Percentiles rank a stretch among this genome's conserved stretches.
phyloP scores from a whole-genome alignment of 2,888 invertebrate genomes.

The Scelioninae gen. 1 region DNA sequence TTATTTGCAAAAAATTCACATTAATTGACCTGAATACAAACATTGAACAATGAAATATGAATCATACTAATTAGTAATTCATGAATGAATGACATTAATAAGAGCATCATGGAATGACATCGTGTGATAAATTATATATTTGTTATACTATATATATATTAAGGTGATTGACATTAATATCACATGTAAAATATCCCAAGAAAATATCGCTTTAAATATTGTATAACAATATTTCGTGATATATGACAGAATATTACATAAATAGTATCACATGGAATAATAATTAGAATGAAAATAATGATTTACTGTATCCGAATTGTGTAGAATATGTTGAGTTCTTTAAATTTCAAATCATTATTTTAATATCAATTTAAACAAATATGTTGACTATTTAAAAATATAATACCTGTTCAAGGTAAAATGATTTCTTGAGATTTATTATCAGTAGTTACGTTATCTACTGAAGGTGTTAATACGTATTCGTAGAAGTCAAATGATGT shows the following conservation, averaged over 20 bases:
- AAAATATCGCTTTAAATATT: neutral
- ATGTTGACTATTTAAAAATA: neutral
- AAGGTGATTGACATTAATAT: neutral
- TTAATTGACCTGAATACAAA: constrained; percentile 45
- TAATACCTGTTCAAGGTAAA: constrained; percentile 4
- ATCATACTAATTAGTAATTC: constrained; percentile 42
- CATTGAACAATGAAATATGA: constrained; percentile 28
- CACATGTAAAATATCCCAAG: neutral
- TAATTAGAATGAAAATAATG: too few relatives aligned
- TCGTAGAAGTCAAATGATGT: constrained; percentile 2
- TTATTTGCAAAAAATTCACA: neutral
- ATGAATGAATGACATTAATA: neutral
- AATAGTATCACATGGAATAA: neutral
- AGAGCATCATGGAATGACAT: constrained; percentile 6
- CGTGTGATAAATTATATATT: neutral
- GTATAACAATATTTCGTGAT: neutral
- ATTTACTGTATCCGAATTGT: too few relatives aligned
- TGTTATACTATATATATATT: neutral
- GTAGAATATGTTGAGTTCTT: too few relatives aligned
- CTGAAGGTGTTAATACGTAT: neutral
- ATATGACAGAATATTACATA: neutral
- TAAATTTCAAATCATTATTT: neutral
- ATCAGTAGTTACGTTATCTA: constrained; percentile 1
- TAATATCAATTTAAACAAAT: neutral
- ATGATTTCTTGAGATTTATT: constrained; percentile 1